Percentiles rank a stretch among this genome's conserved stretches.
phyloP scores from a whole-genome alignment of 2,888 invertebrate species.

The Eledona agricola region DNA sequence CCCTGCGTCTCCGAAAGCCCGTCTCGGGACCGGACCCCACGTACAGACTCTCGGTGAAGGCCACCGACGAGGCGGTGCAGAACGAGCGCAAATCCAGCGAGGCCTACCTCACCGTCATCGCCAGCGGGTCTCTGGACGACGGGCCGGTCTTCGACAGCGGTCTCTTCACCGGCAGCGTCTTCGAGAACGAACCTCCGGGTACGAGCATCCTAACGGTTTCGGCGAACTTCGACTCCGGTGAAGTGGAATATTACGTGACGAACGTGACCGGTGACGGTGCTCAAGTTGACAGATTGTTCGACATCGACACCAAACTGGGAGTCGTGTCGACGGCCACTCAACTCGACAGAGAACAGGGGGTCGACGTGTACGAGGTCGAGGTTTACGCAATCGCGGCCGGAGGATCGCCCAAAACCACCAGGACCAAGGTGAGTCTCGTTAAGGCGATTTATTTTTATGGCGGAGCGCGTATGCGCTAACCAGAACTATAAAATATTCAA shows the following conservation, averaged over 20 bases:
- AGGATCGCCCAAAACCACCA: slow-evolving; percentile 77
- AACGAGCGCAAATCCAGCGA: slow-evolving; percentile 88
- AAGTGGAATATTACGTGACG: slow-evolving; percentile 90
- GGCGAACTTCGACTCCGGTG: slow-evolving; percentile 72
- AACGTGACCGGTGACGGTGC: slow-evolving; percentile 79
- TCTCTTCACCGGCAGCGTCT: slow-evolving; percentile 78
- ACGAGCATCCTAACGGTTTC: slow-evolving; percentile 84
- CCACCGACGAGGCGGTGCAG: slow-evolving; percentile 91
- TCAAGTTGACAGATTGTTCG: slow-evolving; percentile 89
- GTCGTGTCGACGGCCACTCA: slow-evolving; percentile 85
- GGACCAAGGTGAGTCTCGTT: slow-evolving; percentile 76
- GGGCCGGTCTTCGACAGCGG: slow-evolving; percentile 72
- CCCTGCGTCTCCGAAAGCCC: slow-evolving; percentile 72
- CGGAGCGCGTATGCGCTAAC: slow-evolving; percentile 20
- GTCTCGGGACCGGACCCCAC: slow-evolving; percentile 73
- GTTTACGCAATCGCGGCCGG: slow-evolving; percentile 84
- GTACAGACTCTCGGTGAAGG: slow-evolving; percentile 85
- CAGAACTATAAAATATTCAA: slow-evolving; percentile 44
- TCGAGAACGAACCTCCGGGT: slow-evolving; percentile 89
- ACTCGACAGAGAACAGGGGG: slow-evolving; percentile 84
- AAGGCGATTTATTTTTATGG: slow-evolving; percentile 32
- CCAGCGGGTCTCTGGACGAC: slow-evolving; percentile 68
- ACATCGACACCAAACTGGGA: slow-evolving; percentile 88
- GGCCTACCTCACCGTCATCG: slow-evolving; percentile 83
- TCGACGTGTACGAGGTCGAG: slow-evolving; percentile 84